phyloP scores from a whole-genome alignment of 2,797 vertebrate genomes.

The Rhynchonycteris naso region DNA sequence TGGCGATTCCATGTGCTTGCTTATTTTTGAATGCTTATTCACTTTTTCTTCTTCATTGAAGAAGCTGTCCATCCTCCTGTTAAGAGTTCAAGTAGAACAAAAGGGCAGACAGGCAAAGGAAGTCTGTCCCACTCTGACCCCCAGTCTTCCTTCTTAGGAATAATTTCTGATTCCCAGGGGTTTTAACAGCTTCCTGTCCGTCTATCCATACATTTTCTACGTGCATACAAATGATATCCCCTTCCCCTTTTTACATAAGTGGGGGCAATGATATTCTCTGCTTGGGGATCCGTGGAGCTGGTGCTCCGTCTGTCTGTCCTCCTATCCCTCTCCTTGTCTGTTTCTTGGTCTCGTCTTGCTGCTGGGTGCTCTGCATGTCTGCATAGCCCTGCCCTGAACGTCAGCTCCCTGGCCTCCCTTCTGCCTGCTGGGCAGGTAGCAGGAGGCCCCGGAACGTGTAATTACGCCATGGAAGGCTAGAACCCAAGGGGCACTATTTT shows the following conservation, averaged over 20 bases:
- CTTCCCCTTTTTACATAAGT: neutral
- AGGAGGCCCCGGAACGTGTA: neutral
- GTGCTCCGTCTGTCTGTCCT: too few relatives aligned
- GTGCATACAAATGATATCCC: neutral
- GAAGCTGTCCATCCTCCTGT: neutral
- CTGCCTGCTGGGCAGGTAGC: neutral
- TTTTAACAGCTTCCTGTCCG: neutral
- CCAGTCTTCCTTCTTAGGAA: neutral
- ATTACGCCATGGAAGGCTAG: neutral
- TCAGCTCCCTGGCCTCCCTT: neutral
- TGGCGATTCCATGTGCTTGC: neutral
- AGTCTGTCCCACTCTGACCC: neutral
- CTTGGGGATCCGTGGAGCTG: neutral
- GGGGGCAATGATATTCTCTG: neutral
- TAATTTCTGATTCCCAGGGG: neutral
- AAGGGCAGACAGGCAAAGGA: neutral
- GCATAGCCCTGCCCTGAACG: neutral
- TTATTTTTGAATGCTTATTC: neutral
- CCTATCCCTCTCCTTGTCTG: neutral
- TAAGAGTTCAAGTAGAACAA: slow-evolving; percentile 12
- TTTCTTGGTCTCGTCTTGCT: neutral
- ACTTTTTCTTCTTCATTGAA: neutral
- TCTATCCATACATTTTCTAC: neutral
- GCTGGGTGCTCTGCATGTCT: neutral
- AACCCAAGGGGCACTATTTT: neutral